phyloP scores from a whole-genome alignment of 2,113 vertebrate genomes.

The Urocolius indicus region DNA sequence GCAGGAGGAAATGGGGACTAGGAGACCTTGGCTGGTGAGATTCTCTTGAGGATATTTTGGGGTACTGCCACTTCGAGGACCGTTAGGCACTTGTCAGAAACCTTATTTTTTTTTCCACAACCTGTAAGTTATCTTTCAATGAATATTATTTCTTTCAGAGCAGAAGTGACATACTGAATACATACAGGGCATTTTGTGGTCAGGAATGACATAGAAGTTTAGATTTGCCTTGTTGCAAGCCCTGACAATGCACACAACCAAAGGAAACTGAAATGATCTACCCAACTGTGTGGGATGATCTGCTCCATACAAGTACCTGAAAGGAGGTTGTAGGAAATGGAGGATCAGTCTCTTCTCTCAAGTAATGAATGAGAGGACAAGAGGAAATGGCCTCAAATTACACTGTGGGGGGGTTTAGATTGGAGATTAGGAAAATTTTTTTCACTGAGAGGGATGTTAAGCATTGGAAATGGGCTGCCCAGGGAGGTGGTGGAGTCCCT shows the following conservation, averaged over 20 bases:
- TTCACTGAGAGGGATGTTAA: too few relatives aligned
- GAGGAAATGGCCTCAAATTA: too few relatives aligned
- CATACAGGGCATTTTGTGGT: rapidly evolving
- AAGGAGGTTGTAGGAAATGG: too few relatives aligned
- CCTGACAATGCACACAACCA: not conserved
- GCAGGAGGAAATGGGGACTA: not conserved
- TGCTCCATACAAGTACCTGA: not conserved
- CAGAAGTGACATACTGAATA: not conserved
- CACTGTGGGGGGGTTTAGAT: too few relatives aligned
- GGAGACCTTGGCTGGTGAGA: not conserved
- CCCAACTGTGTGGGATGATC: not conserved
- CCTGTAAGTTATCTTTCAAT: not conserved
- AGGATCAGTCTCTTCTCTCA: too few relatives aligned
- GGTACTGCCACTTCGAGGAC: too few relatives aligned
- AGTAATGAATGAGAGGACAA: too few relatives aligned
- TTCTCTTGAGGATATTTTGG: not conserved
- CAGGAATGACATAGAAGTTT: not conserved
- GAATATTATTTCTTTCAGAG: not conserved
- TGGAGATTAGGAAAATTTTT: too few relatives aligned
- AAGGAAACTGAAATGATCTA: not conserved
- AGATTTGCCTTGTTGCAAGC: not conserved
- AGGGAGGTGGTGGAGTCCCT: too few relatives aligned
- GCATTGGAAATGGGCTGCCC: too few relatives aligned
- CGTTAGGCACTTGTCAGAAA: not conserved
- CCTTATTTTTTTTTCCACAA: not conserved